phyloP scores from a whole-genome alignment of 2,797 vertebrate species.

The Enteromius fasciolatus region DNA sequence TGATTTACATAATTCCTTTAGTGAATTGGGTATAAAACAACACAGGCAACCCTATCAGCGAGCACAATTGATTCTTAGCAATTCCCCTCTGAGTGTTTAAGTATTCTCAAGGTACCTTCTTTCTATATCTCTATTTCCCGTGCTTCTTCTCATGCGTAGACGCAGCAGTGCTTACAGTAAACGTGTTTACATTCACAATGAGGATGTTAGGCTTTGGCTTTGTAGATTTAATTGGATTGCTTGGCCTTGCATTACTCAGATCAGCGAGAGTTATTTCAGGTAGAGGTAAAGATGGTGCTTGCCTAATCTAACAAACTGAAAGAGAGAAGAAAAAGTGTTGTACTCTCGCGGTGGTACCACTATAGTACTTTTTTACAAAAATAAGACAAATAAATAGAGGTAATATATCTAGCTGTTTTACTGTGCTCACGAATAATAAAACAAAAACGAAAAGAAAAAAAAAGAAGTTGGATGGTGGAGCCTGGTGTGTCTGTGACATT shows the following conservation, averaged over 20 bases:
- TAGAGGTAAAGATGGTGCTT: slow-evolving; percentile 2
- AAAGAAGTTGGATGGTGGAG: too few species aligned
- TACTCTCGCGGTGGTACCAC: neutral
- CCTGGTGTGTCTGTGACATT: too few species aligned
- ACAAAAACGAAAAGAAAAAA: too few species aligned
- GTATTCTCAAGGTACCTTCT: slow-evolving; percentile 24
- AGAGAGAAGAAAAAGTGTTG: neutral
- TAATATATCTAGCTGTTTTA: neutral
- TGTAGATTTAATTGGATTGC: slow-evolving; percentile 44
- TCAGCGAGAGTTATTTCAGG: slow-evolving; percentile 20
- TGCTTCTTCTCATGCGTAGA: neutral
- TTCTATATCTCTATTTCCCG: neutral
- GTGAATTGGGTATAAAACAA: neutral
- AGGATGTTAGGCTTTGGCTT: slow-evolving; percentile 10
- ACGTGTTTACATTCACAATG: slow-evolving; percentile 16
- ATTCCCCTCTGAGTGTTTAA: slow-evolving; percentile 14
- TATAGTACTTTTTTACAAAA: neutral
- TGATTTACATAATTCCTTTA: slow-evolving; percentile 22
- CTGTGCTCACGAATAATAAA: neutral
- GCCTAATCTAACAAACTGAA: slow-evolving; percentile 1
- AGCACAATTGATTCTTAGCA: slow-evolving; percentile 14
- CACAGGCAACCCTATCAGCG: neutral
- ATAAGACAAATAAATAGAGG: neutral
- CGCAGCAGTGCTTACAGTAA: slow-evolving; percentile 6
- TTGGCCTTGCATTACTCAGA: slow-evolving; percentile 30